Evolutionary conservation across 1,140 invertebrate species (phyloP), one percentile per base, ranked within the genome.

Genomic region (Drosophila ficusphila): DNA sequence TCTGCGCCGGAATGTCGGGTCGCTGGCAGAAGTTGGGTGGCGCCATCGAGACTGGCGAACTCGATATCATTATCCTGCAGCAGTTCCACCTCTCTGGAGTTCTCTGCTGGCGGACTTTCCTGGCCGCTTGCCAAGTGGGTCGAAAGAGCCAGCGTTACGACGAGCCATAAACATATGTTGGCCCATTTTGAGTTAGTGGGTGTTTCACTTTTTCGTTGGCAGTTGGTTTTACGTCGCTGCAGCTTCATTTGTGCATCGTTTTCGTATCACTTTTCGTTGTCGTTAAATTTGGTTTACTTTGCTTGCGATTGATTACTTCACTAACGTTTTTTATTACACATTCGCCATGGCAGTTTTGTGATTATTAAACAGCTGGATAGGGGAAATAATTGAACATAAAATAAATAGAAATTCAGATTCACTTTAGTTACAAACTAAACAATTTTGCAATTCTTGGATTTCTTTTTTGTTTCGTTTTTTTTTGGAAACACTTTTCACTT

Each of bases 1-100:
- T 76, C 64, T 18, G n/a, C 38, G 42, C 14, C 44, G 39, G 77
- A 83, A 27, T 70, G 77, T 36, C 47, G 57, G 39, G 76, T 78
- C 0, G 74, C 83, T 38, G 83, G 83, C 61, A 88, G 54, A 52
- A 81, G 47, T 27, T 82, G 71, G 21, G 74, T 83, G 79, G 75
- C 88, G 88, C 88, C 88, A 85, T 90, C 88, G 7, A 90, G 89
- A 90, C 89, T 90, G 46, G 78, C 79, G 79, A 90, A 90, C 58
- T 90, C 88, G 52, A 90, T 83, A 72, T 90, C 88, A 52, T 70
- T 68, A 9, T 86, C 82, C 83, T 77, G 82, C 67, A 72, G 57
- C 46, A 86, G 33, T 41, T 88, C 82, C 47, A 77, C 61, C 34
- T 86, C 73, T 9, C 11, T 27, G 38, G 74, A 23, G 27, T 70